phyloP scores from a whole-genome alignment of 2,888 invertebrate species.

The Eupithecia abbreviata region DNA sequence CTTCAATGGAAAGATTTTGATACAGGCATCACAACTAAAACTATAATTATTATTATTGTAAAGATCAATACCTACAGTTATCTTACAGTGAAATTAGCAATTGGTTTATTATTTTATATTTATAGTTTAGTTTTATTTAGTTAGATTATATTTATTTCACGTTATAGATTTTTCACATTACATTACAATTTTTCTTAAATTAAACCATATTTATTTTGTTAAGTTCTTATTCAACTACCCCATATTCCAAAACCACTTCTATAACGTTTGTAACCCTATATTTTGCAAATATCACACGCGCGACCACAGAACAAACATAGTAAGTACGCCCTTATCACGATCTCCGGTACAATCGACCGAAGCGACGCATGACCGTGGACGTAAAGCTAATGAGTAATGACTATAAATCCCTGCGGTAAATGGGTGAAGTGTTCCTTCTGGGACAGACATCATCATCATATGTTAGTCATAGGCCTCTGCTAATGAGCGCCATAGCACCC shows the following conservation, averaged over 20 bases:
- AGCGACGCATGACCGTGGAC: conserved; percentile 38
- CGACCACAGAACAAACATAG: conserved; percentile 35
- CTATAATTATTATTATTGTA: neutral
- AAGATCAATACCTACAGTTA: neutral
- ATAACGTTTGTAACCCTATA: neutral
- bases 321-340: conserved; percentile 51
- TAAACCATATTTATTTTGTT: no score
- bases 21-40: neutral
- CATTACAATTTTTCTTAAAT: no score
- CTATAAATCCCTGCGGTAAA: neutral
- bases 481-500: no score
- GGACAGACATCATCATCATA: no score
- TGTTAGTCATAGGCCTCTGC: no score
- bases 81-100: neutral
- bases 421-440: neutral
- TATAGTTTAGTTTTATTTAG: no score
- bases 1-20: neutral
- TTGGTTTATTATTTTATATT: no score
- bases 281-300: conserved; percentile 53
- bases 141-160: no score
- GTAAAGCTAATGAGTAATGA: conserved; percentile 51
- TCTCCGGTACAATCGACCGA: conserved; percentile 53
- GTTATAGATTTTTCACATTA: no score
- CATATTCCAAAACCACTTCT: conserved; percentile 2
- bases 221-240: no score